Evolutionary conservation across 1,140 invertebrate genomes (phyloP).

Genomic region (Brachionus paranguensis): DNA sequence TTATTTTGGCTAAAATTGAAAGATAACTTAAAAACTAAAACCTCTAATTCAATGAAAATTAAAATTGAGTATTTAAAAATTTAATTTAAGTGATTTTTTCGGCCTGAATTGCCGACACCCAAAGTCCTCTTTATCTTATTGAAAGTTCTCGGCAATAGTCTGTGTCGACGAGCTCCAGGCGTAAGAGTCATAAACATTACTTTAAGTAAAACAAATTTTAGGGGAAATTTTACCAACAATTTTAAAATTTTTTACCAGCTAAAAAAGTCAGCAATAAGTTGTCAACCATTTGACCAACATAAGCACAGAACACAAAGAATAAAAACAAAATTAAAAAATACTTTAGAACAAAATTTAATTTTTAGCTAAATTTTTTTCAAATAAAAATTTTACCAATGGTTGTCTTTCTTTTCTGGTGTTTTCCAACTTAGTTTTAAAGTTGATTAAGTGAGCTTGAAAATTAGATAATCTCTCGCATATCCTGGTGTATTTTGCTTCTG

Average conservation of each 20-base stretch:
- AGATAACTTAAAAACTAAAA: neutral
- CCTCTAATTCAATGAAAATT: neutral
- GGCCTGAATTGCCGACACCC: neutral
- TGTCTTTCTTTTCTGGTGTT: conserved; percentile 26
- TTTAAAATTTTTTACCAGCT: neutral
- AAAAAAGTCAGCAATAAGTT: conserved; percentile 33
- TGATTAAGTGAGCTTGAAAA: neutral
- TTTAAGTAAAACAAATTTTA: neutral
- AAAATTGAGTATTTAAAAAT: neutral
- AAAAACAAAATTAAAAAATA: conserved; percentile 28
- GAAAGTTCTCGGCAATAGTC: neutral
- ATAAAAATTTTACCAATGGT: conserved; percentile 11
- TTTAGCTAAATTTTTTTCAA: neutral
- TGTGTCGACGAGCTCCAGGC: conserved; percentile 18
- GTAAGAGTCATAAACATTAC: conserved; percentile 1
- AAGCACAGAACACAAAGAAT: conserved; percentile 37
- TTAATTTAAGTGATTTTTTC: neutral
- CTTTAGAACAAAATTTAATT: neutral
- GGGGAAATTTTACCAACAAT: neutral
- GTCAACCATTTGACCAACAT: conserved; percentile 35
- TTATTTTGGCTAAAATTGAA: neutral
- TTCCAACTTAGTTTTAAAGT: neutral
- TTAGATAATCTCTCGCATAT: conserved; percentile 35
- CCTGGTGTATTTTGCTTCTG: conserved; percentile 30
- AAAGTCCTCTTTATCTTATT: conserved; percentile 12